Evolutionary conservation across 1,140 invertebrate species (phyloP), one percentile per base, ranked within the genome.

Genomic region (Diorhabda elongata): DNA sequence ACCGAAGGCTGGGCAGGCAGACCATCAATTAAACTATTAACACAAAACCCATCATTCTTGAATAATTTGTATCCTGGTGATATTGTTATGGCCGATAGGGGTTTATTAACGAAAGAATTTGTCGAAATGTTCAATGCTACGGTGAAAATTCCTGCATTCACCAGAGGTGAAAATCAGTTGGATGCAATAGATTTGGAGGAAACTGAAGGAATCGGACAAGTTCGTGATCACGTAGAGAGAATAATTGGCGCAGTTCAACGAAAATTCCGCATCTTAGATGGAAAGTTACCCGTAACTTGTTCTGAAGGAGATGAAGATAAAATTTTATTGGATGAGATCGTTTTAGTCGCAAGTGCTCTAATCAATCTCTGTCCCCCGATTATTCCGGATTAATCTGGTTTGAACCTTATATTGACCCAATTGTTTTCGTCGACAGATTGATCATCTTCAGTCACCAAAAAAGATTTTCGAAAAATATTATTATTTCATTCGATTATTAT

Each of bases 21-120:
- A 58, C 42, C 57, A 44, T 69, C 66, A 43, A 68, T 72, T 59
- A 72, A 72, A 58, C 11, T 56, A 11, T 69, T 73, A 3, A 66
- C 62, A 8, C 58, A 71, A 66, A 26, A 66, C 7, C 66, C 26
- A 44, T 47, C 41, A 2, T 59, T 71, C 68, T 60, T 68, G 42
- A 52, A 69, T 26, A 66, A 71, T 42, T n/a, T 71, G 6, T 2
- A 43, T n/a, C 65, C 67, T 60, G 65, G 70, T 11, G 67, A 74
- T 68, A 11, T 69, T 44, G 45, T 74, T 56, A 47, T 72, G 7
- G 72, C 73, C 8, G 69, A 73, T 41, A 64, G 73, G 42, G 73
- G 73, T 8, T 74, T 74, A 64, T 57, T 66, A 66, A 71, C 69
- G 8, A 44, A 69, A 42, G 67, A 69, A 61, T 52, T 5, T 26